A percentile compares a stretch with the other conserved stretches of the same genome.
Conservation (phyloP, 2,113 vertebrate genomes). For the Gracilinanus agilis region DNA sequence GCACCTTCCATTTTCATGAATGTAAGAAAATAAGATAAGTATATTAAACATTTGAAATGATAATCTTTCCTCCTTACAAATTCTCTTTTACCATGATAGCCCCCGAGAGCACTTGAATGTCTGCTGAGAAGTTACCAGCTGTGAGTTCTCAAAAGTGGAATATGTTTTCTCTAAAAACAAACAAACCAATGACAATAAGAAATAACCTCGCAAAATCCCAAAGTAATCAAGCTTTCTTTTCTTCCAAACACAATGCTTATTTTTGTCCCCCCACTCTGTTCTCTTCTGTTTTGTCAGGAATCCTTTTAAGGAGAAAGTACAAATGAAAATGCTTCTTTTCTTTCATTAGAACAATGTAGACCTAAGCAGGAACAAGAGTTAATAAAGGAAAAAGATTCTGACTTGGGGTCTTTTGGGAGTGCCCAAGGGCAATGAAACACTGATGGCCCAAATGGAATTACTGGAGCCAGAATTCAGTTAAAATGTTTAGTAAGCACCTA, state of each 20-base stretch:
- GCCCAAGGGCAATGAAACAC: neutral
- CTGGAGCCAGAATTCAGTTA: neutral
- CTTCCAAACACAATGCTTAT: slow-evolving; percentile 65
- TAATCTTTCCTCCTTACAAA: slow-evolving; percentile 67
- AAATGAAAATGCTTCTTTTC: neutral
- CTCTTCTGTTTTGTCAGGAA: slow-evolving; percentile 46
- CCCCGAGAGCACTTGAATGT: slow-evolving; percentile 71
- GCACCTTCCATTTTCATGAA: slow-evolving; percentile 69
- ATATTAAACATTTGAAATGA: slow-evolving; percentile 76
- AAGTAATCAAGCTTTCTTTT: slow-evolving; percentile 69
- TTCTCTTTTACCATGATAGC: slow-evolving; percentile 66
- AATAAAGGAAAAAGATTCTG: neutral
- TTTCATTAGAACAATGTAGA: neutral
- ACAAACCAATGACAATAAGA: neutral
- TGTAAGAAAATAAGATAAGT: slow-evolving; percentile 79
- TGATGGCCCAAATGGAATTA: neutral
- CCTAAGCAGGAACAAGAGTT: neutral
- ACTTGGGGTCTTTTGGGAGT: neutral
- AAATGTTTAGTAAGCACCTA: neutral
- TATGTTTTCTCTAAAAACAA: slow-evolving; percentile 66
- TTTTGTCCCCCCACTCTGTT: slow-evolving; percentile 55
- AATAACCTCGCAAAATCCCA: slow-evolving; percentile 45
- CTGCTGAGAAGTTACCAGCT: slow-evolving; percentile 72
- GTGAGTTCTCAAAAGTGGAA: slow-evolving; percentile 61
- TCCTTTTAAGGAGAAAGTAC: slow-evolving; percentile 40